Evolutionary conservation across 2,797 vertebrate genomes (phyloP).

Genomic region (Chiloscyllium punctatum): DNA sequence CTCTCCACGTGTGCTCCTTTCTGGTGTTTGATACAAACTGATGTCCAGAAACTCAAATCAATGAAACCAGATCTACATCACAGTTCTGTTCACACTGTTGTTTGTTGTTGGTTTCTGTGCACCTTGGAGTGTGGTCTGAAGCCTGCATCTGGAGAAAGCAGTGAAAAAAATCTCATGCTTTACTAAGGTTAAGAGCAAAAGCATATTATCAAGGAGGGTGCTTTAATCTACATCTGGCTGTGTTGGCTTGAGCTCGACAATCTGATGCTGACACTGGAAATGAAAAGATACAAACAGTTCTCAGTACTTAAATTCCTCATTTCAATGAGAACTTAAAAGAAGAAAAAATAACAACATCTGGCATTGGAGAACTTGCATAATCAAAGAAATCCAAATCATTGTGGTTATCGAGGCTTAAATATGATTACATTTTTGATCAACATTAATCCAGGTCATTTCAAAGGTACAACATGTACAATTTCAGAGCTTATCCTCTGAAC

Average conservation of each 20-base stretch:
- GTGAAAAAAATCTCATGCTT: neutral
- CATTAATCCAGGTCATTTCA: slow-evolving; percentile 23
- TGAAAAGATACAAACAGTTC: neutral
- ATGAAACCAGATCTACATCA: neutral
- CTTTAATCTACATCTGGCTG: neutral
- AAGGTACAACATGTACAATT: neutral
- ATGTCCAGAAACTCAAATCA: neutral
- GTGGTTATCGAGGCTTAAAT: neutral
- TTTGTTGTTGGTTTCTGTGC: neutral
- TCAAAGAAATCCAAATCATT: slow-evolving; percentile 23
- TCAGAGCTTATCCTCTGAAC: neutral
- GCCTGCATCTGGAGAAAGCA: neutral
- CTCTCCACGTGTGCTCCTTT: neutral
- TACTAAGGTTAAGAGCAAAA: neutral
- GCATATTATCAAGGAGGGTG: neutral
- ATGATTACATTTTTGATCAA: neutral
- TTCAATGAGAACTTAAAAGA: neutral
- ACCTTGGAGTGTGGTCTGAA: neutral
- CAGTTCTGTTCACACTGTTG: neutral
- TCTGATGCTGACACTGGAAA: neutral
- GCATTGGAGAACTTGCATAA: neutral
- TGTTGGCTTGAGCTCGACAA: neutral
- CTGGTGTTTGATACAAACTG: neutral
- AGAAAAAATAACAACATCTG: neutral
- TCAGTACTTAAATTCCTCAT: neutral